Evolutionary conservation across 1,140 invertebrate genomes (phyloP).

Genomic region (Marisa cornuarietis): DNA sequence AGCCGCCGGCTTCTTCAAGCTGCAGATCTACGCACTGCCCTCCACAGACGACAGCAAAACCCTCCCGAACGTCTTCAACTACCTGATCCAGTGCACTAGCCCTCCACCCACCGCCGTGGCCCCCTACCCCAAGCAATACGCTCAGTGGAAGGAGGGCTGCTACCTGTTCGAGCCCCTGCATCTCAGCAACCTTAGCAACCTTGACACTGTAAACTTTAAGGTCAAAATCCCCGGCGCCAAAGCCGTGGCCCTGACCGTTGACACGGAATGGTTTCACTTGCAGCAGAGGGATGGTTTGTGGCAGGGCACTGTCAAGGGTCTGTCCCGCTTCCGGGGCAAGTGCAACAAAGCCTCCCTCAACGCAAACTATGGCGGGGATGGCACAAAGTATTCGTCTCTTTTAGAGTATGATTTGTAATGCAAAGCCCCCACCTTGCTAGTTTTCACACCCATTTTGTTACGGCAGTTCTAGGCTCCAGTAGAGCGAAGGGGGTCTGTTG

Average conservation of each 20-base stretch:
- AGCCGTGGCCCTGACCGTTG: slow-evolving; percentile 61
- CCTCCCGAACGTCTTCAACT: slow-evolving; percentile 64
- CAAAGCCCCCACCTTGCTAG: too few species aligned
- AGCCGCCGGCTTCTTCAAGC: slow-evolving; percentile 58
- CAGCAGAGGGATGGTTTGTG: slow-evolving; percentile 49
- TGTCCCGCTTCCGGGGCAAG: slow-evolving; percentile 44
- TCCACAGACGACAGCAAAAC: slow-evolving; percentile 57
- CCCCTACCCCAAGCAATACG: slow-evolving; percentile 65
- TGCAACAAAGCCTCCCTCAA: slow-evolving; percentile 56
- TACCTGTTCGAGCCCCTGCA: slow-evolving; percentile 56
- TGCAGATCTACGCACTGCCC: slow-evolving; percentile 63
- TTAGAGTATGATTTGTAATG: slow-evolving; percentile 58
- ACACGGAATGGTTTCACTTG: slow-evolving; percentile 62
- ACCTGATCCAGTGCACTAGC: slow-evolving; percentile 50
- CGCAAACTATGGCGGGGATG: slow-evolving; percentile 62
- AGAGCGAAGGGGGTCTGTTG: too few species aligned
- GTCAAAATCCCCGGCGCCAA: slow-evolving; percentile 57
- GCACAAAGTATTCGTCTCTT: slow-evolving; percentile 61
- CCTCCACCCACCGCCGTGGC: slow-evolving; percentile 15
- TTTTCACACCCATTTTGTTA: too few species aligned
- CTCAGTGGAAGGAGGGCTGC: slow-evolving; percentile 66
- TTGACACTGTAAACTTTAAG: slow-evolving; percentile 49
- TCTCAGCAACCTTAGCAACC: slow-evolving; percentile 36
- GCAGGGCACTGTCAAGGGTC: slow-evolving; percentile 51
- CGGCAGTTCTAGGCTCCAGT: too few species aligned